These are phyloP conservation scores for Lampris incognitus DNA, from an alignment of 2,113 vertebrate species.

Conservation along the genomic window DNA sequence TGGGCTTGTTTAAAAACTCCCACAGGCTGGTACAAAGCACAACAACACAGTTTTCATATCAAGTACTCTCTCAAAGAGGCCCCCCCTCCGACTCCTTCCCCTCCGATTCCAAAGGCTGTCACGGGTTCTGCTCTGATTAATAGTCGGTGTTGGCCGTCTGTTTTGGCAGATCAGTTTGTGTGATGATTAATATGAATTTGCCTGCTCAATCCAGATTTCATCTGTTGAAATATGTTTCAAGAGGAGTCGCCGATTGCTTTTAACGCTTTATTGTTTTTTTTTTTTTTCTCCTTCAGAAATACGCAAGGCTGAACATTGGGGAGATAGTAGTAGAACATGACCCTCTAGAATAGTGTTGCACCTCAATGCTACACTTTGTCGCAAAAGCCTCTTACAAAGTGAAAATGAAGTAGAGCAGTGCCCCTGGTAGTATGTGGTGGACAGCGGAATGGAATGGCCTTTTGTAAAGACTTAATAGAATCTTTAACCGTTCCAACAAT, in stretches of 20 bases:
- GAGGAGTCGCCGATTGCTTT: constrained; percentile 44
- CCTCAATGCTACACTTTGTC: constrained; percentile 79
- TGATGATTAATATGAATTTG: constrained; percentile 78
- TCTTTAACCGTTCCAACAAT: constrained; percentile 97
- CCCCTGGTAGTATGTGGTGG: constrained; percentile 85
- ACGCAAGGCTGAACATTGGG: constrained; percentile 39
- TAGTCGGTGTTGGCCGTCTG: constrained; percentile 78
- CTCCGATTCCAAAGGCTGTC: constrained; percentile 77
- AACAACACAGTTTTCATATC: constrained; percentile 87
- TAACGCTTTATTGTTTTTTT: constrained; percentile 26
- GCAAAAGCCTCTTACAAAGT: constrained; percentile 77
- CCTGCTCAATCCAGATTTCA: constrained; percentile 70
- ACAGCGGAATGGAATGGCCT: constrained; percentile 86
- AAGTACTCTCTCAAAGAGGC: constrained; percentile 82
- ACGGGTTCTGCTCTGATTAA: constrained; percentile 80
- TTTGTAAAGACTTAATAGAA: constrained; percentile 99
- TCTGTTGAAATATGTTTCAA: constrained; percentile 51
- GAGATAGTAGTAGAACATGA: constrained; percentile 54
- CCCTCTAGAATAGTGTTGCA: constrained; percentile 68
- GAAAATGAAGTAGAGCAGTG: constrained; percentile 82
- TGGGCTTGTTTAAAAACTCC: constrained; percentile 86
- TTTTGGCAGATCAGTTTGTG: constrained; percentile 76
- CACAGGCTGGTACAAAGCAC: constrained; percentile 87
- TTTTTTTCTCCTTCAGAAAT: constrained; percentile 48
- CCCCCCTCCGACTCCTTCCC: constrained; percentile 73